A percentile compares a stretch with the other conserved stretches of the same genome.
phyloP scores from a whole-genome alignment of 2,797 vertebrate genomes.

The Lindbergichthys nudifrons region DNA sequence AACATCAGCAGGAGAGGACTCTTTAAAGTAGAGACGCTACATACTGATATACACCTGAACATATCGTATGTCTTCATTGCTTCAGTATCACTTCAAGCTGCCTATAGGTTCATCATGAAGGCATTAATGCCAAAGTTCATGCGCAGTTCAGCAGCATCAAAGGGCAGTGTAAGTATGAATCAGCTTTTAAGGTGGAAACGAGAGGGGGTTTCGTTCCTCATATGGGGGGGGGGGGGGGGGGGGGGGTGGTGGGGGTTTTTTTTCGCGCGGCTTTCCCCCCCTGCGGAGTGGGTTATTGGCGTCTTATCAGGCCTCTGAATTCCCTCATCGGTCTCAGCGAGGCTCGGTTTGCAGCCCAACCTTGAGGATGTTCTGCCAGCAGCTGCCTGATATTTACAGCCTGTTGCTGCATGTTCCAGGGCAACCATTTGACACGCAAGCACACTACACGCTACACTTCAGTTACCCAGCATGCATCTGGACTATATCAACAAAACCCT shows the following conservation, averaged over 20 bases:
- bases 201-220: constrained; percentile 3
- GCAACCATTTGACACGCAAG: constrained; percentile 68
- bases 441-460: constrained; percentile 40
- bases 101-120: constrained; percentile 17
- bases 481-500: constrained; percentile 47
- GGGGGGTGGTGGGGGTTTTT: too few relatives aligned
- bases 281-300: constrained; percentile 18
- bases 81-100: not conserved
- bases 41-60: too few relatives aligned
- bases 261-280: too few relatives aligned
- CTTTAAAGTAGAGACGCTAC: too few relatives aligned
- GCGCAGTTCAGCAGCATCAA: not conserved
- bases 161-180: constrained; percentile 16
- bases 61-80: too few relatives aligned
- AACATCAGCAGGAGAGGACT: too few relatives aligned
- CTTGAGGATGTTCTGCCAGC: constrained; percentile 83
- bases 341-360: constrained; percentile 79
- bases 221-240: not conserved
- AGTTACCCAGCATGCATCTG: constrained; percentile 41
- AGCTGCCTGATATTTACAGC: constrained; percentile 87
- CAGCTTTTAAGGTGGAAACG: not conserved
- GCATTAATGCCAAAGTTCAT: constrained; percentile 54
- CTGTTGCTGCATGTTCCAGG: constrained; percentile 80
- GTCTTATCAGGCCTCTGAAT: constrained; percentile 63
- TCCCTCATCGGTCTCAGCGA: constrained; percentile 62